These are phyloP conservation scores for Sinocyclocheilus rhinocerous DNA, from an alignment of 2,113 vertebrate genomes.

Conservation along the genomic window DNA sequence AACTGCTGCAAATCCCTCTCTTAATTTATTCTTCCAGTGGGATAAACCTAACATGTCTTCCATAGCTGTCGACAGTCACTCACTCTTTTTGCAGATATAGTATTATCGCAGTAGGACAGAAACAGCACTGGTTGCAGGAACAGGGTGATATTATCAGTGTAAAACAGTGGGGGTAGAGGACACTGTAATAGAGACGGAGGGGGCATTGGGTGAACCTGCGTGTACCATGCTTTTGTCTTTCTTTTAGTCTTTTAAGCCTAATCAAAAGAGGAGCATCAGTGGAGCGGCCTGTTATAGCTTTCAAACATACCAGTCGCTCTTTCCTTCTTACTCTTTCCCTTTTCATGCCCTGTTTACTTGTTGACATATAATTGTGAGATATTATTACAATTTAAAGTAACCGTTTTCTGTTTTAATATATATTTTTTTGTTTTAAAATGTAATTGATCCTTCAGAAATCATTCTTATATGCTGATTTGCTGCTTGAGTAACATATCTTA, in stretches of 20 bases:
- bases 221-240: constrained; percentile 32
- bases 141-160: constrained; percentile 29
- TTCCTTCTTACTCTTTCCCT: not conserved
- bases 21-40: not conserved
- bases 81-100: constrained; percentile 8
- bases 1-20: constrained; percentile 21
- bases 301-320: not conserved
- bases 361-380: not conserved
- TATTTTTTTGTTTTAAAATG: not conserved
- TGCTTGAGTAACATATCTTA: not conserved
- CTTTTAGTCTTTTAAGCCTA: constrained; percentile 41
- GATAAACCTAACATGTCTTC: not conserved
- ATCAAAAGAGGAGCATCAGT: constrained; percentile 35
- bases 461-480: not conserved
- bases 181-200: not conserved
- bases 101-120: constrained; percentile 17
- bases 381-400: not conserved
- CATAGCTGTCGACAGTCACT: constrained; percentile 1
- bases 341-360: not conserved
- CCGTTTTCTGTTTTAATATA: no score
- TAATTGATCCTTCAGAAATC: not conserved
- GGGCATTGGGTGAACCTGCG: constrained; percentile 42
- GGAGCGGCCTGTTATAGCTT: not conserved
- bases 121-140: not conserved
- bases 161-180: not conserved